Base-by-base conservation (phyloP, 2,888 invertebrate genomes). In the Blastobasis lacticolella region DNA sequence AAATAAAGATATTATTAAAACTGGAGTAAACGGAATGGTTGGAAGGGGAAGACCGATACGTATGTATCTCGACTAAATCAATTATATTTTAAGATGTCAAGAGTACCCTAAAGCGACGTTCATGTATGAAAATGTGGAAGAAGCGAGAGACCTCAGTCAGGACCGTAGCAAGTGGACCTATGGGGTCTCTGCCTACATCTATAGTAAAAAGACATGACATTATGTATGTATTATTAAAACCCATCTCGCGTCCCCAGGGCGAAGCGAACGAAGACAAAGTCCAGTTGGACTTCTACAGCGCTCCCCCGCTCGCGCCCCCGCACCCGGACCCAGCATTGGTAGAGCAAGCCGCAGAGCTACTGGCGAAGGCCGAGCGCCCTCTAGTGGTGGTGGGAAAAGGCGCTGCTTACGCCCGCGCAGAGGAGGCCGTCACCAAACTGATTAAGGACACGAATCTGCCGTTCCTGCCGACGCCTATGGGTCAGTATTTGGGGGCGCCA, bases 401-500 rank as follows among this genome's bases (percentile, higher is more conserved):
- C 1, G 94, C 95, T 10, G 95, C 95, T 10, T 97, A 96, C 73
- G 91, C 92, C 0, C 85, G 91, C 57, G 95, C 97, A 0, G 97
- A 97, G 75, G 83, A 89, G 0, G 90, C 91, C 50, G 77, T 96
- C 37, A 85, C 90, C 10, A 89, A 92, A 50, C 90, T 98, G 0
- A 91, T 98, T 7, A 84, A 91, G 8, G 82, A 85, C 10, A 93
- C 93, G 4, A 92, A 93, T 58, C 73, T 98, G 45, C 98, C 98
- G 0, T 97, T 97, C 83, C 84, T 98, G 59, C 95, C 97, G 0
- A 97, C 97, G 4, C 98, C 98, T 7, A 98, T 98, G 97, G 98
- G 93, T 73, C 90, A 67, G 62, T 55, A 23, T 23, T 38, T 42
- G 9, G 6, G 45, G 9, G 45, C 38, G 46, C 43, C 37, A 47